A percentile compares a stretch with the other conserved stretches of the same genome.
phyloP scores from a whole-genome alignment of 2,888 invertebrate genomes.

The Fabriciana adippe region DNA sequence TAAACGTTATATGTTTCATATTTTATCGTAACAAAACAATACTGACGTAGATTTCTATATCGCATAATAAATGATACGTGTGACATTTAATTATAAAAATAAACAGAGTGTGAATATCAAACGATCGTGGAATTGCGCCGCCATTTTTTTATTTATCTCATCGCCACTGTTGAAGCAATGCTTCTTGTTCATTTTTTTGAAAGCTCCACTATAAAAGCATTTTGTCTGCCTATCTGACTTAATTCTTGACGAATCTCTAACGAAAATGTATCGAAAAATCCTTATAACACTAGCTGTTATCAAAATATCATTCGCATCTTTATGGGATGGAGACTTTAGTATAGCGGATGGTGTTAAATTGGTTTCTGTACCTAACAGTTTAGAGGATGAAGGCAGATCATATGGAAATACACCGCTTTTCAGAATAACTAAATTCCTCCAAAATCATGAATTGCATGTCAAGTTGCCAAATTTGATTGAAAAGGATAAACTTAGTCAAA shows the following conservation, averaged over 20 bases:
- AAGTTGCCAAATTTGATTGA: conserved; percentile 87
- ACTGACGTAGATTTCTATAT: background rate
- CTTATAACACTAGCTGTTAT: conserved; percentile 50
- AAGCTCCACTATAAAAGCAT: conserved; percentile 73
- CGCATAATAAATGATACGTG: conserved; percentile 3
- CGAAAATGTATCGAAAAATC: conserved; percentile 67
- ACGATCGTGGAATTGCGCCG: conserved; percentile 50
- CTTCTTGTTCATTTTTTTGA: conserved; percentile 74
- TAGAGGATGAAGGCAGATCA: conserved; percentile 71
- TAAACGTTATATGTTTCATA: too few species aligned
- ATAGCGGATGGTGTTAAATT: conserved; percentile 85
- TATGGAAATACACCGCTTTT: conserved; percentile 79
- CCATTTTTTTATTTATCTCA: conserved; percentile 52
- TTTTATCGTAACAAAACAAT: too few species aligned
- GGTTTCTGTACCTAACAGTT: conserved; percentile 76
- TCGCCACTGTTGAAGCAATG: conserved; percentile 56
- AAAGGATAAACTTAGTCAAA: conserved; percentile 83
- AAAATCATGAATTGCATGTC: conserved; percentile 88
- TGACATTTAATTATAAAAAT: conserved; percentile 28
- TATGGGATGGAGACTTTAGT: conserved; percentile 77
- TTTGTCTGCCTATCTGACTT: conserved; percentile 64
- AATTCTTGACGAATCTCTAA: conserved; percentile 59
- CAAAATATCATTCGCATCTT: conserved; percentile 50
- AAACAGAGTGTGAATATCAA: conserved; percentile 33
- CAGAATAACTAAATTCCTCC: conserved; percentile 85